Evolutionary conservation across 2,797 vertebrate genomes (phyloP).

Genomic region (Pangasius sanitwongsei): DNA sequence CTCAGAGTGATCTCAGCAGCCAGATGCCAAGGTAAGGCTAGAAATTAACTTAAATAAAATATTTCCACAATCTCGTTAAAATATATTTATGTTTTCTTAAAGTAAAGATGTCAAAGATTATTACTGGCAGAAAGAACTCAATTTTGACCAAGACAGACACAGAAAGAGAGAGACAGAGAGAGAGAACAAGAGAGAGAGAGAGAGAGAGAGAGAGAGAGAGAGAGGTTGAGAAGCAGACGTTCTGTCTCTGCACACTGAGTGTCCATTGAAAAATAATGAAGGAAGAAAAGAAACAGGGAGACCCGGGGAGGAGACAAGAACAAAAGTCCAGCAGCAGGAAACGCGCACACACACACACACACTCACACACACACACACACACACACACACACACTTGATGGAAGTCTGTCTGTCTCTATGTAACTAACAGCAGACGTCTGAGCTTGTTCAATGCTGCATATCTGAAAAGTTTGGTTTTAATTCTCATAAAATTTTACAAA

Average conservation of each 20-base stretch:
- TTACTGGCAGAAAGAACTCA: too few species aligned
- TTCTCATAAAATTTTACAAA: too few species aligned
- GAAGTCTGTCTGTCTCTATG: not conserved
- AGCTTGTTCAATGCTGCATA: not conserved
- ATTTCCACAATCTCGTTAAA: too few species aligned
- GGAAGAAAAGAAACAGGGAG: not conserved
- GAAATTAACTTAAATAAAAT: too few species aligned
- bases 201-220: not conserved
- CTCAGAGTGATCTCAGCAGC: too few species aligned
- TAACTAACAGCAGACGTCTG: not conserved
- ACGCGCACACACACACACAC: not conserved
- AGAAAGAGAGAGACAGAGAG: too few species aligned
- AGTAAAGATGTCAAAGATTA: too few species aligned
- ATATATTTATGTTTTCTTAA: too few species aligned
- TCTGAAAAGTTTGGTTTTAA: too few species aligned
- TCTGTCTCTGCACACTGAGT: not conserved
- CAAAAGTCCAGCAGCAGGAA: not conserved
- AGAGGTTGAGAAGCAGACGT: not conserved
- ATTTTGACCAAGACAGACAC: too few species aligned
- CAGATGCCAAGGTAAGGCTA: too few species aligned
- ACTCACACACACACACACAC: not conserved
- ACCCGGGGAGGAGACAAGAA: not conserved
- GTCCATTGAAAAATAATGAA: not conserved
- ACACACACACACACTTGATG: not conserved
- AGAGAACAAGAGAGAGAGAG: not conserved